Base-by-base conservation (phyloP, 2,888 invertebrate genomes). In the Lysandra coridon region DNA sequence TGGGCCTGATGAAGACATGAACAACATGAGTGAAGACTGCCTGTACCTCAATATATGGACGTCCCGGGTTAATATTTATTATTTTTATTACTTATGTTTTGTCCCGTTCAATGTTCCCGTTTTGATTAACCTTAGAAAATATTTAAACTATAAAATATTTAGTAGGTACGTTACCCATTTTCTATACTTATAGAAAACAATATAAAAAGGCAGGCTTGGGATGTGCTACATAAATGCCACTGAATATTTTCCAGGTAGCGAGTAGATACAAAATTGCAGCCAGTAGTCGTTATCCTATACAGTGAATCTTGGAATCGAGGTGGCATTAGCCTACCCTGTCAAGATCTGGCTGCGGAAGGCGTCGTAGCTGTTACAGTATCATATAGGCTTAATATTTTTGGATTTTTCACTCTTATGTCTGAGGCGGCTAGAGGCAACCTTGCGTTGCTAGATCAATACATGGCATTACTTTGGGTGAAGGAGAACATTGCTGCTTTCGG, bases 11-110 rank as follows among this genome's bases (percentile, higher is more conserved):
- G 88, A 87, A 80, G 84, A 85, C 77, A 87, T 84, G 79, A 88
- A 84, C 69, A 88, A 88, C 60, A 91, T 85, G 84, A 95, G 92
- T 81, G 98, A 98, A 93, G 98, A 99, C 90, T 99, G 99, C 86
- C 95, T 99, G n/a, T 98, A 97, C 87, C 91, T 99, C 78, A 98
- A 98, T 87, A 96, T 99, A 82, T 99, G 98, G 98, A 96, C 97
- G 2, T 97, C 98, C 75, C 96, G 96, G 95, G 97, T 97, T 80
- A 74, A 44, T 62, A 62, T 60, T 78, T 53, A 53, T 73, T 64
- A 4, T 53, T 49, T 60, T n/a, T 44, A 40, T 60, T 73, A 37
- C 49, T 14, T 30, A 12, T 12, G n/a, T 78, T 60, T 73, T 49
- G n/a, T 12, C 49, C 49, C 49, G 49, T 49, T 49, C 49, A 49